Base-by-base conservation (phyloP, 2,888 invertebrate genomes). In the Hyposoter didymator region DNA sequence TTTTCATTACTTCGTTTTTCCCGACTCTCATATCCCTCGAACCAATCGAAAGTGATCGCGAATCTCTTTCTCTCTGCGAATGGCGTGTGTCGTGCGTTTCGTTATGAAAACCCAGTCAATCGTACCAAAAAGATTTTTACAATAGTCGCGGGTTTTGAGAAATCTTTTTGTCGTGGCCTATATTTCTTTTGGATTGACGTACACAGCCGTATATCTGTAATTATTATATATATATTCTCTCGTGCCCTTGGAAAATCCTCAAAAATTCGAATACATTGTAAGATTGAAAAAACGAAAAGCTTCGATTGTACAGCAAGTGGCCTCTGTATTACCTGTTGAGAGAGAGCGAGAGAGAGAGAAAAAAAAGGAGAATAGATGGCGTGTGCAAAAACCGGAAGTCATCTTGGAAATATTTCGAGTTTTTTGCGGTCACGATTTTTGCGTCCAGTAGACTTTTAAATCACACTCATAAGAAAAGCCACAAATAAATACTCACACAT, bases 111-210 rank as follows among this genome's bases (percentile, higher is more conserved):
- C 1, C 22, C 55, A 28, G 22, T 55, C 22, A 55, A 55, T 55
- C 22, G 28, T 22, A 55, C 28, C 22, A 28, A 28, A 12, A 22
- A 22, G 3, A 59, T 49, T 39, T 39, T 49, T 2, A 10, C 3
- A 52, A n/a, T 19, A 8, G 19, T 8, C 19, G 52, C 52, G 17
- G 22, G 19, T 22, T 2, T 7, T 59, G 28, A 12, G 12, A 2
- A 22, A 22, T 28, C 5, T 12, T 59, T 28, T 59, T 28, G 59
- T 59, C 28, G 6, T 28, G 59, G 28, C 28, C 59, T 59, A 76
- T 22, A 49, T 49, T 19, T 14, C 66, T 39, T 35, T 14, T 66
- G 90, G 92, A 91, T 91, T 91, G 91, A 91, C 91, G 91, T 91
- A 91, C 89, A 87, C 87, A 90, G 89, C 84, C 88, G 79, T 87